Percentiles rank a stretch among this genome's conserved stretches.
These are phyloP conservation scores for Sphaeramia orbicularis DNA, from an alignment of 2,797 vertebrate species.

Conservation along the genomic window DNA sequence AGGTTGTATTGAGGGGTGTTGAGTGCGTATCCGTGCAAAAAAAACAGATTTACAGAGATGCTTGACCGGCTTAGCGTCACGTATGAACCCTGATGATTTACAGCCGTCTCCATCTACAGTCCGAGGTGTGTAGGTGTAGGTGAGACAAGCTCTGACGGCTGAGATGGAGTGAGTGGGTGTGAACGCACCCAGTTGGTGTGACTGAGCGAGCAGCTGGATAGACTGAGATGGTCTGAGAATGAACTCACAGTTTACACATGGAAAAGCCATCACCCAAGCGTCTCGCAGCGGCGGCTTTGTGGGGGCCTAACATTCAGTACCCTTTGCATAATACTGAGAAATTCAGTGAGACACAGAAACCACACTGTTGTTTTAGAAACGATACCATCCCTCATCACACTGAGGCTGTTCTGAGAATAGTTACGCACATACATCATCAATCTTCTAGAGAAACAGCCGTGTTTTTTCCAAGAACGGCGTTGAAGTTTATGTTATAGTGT, in stretches of 20 bases:
- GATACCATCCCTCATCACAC: slow-evolving; percentile 23
- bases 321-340: slow-evolving; percentile 48
- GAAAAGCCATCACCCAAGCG: slow-evolving; percentile 60
- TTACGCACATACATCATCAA: slow-evolving; percentile 51
- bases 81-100: slow-evolving; percentile 52
- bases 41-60: slow-evolving; percentile 14
- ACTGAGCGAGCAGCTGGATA: slow-evolving; percentile 69
- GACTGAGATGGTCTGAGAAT: slow-evolving; percentile 51
- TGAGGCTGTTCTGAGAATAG: slow-evolving; percentile 39
- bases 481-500: slow-evolving; percentile 45
- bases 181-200: slow-evolving; percentile 60
- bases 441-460: slow-evolving; percentile 40
- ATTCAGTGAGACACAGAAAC: slow-evolving; percentile 46
- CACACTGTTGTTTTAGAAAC: slow-evolving; percentile 68
- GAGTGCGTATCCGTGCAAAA: slow-evolving; percentile 9
- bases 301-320: slow-evolving; percentile 45
- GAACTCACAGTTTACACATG: slow-evolving; percentile 69
- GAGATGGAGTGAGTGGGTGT: slow-evolving; percentile 46
- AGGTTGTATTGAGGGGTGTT: slow-evolving; percentile 10
- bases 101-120: slow-evolving; percentile 17
- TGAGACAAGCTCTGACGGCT: slow-evolving; percentile 31
- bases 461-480: slow-evolving; percentile 57
- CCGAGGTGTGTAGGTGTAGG: slow-evolving; percentile 56
- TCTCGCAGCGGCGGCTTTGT: slow-evolving; percentile 29
- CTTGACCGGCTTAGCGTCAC: slow-evolving; percentile 23